phyloP scores from a whole-genome alignment of 2,797 vertebrate genomes.

The Zalophus californianus region DNA sequence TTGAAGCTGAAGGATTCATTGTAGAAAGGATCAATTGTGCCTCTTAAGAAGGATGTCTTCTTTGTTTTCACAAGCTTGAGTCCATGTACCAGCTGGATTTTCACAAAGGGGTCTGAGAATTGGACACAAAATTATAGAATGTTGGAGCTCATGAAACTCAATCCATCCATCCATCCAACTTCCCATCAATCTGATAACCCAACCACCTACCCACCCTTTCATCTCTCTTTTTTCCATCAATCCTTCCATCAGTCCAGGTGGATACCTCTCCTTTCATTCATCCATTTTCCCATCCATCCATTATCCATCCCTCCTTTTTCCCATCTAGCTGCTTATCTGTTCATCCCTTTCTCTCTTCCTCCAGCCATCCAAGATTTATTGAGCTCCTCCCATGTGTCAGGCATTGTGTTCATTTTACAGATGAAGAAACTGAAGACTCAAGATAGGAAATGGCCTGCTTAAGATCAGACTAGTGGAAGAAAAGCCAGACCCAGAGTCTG shows the following conservation, averaged over 20 bases:
- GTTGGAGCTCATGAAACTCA: neutral
- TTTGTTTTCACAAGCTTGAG: conserved; percentile 94
- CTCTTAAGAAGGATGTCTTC: conserved; percentile 93
- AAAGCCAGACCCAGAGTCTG: neutral
- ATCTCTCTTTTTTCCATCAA: neutral
- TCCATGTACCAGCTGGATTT: conserved; percentile 94
- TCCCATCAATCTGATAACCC: neutral
- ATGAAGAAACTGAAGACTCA: neutral
- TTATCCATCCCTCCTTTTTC: neutral
- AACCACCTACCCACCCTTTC: neutral
- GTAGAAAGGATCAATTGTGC: conserved; percentile 95
- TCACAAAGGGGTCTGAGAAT: conserved; percentile 94
- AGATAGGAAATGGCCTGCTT: neutral
- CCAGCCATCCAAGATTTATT: neutral
- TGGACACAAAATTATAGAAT: conserved; percentile 58
- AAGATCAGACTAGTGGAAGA: neutral
- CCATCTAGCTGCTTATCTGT: neutral
- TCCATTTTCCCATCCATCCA: neutral
- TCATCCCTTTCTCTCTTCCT: neutral
- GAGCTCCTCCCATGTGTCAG: neutral
- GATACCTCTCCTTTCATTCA: neutral
- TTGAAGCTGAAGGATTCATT: conserved; percentile 95
- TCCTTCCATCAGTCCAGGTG: neutral
- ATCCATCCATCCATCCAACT: neutral
- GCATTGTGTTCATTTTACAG: neutral